These are phyloP conservation scores for Coleophora flavipennella DNA, from an alignment of 2,888 invertebrate species.

Conservation along the genomic window DNA sequence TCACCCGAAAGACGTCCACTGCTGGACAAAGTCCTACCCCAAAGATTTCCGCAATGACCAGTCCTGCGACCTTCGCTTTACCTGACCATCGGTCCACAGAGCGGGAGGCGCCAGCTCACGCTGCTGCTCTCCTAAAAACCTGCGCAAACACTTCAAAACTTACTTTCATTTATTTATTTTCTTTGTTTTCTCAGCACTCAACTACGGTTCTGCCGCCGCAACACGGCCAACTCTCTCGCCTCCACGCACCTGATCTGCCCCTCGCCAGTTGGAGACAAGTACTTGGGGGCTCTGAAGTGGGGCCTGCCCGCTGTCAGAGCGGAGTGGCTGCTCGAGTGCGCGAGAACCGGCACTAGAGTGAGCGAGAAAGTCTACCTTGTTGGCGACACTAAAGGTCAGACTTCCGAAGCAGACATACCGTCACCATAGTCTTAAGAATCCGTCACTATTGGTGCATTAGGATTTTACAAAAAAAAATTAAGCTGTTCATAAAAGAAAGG, in stretches of 20 bases:
- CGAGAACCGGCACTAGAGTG: conserved; percentile 63
- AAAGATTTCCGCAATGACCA: too few relatives aligned
- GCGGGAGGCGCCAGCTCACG: too few relatives aligned
- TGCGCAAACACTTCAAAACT: background rate
- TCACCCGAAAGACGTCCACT: too few relatives aligned
- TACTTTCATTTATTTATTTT: background rate
- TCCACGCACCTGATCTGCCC: conserved; percentile 89
- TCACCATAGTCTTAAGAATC: too few relatives aligned
- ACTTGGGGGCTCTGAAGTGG: conserved; percentile 89
- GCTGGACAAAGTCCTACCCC: too few relatives aligned
- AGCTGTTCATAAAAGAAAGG: too few relatives aligned
- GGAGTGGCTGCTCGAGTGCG: conserved; percentile 84
- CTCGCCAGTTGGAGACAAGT: conserved; percentile 83
- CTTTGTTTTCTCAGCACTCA: conserved; percentile 38
- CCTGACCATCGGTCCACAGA: too few relatives aligned
- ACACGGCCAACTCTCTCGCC: conserved; percentile 63
- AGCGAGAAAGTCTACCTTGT: conserved; percentile 73
- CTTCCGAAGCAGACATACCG: too few relatives aligned
- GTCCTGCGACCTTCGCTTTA: too few relatives aligned
- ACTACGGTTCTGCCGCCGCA: conserved; percentile 56
- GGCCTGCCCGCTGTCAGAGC: conserved; percentile 83
- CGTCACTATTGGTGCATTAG: too few relatives aligned
- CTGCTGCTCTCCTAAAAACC: too few relatives aligned
- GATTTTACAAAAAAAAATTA: too few relatives aligned
- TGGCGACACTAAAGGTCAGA: conserved; percentile 66